A percentile compares a stretch with the other conserved stretches of the same genome.
These are phyloP conservation scores for Salminus brasiliensis DNA, from an alignment of 2,113 vertebrate genomes.

Conservation along the genomic window DNA sequence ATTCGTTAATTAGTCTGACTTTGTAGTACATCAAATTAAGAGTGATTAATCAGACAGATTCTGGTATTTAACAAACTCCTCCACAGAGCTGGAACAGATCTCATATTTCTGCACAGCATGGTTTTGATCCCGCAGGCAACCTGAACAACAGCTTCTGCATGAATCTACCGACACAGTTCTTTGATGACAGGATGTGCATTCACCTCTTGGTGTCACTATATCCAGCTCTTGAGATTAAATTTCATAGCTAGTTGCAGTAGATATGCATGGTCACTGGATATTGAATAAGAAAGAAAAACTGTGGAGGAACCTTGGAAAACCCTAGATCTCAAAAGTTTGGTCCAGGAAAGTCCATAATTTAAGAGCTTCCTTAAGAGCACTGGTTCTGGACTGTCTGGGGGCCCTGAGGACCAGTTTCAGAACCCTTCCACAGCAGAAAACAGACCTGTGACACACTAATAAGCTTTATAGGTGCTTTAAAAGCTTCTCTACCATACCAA, in stretches of 20 bases:
- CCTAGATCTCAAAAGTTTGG: too few species aligned
- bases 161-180: background rate
- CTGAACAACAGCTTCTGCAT: slow-evolving; percentile 10
- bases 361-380: too few species aligned
- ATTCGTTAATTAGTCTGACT: slow-evolving; percentile 70
- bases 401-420: too few species aligned
- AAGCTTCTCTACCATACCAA: slow-evolving; percentile 13
- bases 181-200: background rate
- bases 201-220: too few species aligned
- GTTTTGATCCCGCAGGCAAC: slow-evolving; percentile 36
- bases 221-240: too few species aligned
- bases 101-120: slow-evolving; percentile 48
- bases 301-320: too few species aligned
- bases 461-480: slow-evolving; percentile 46
- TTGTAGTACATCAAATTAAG: slow-evolving; percentile 61
- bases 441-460: slow-evolving; percentile 31
- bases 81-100: slow-evolving; percentile 18
- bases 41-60: slow-evolving; percentile 68
- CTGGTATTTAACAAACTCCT: slow-evolving; percentile 63
- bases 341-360: too few species aligned
- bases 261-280: too few species aligned
- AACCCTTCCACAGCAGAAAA: background rate
- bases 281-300: too few species aligned
- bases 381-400: too few species aligned
- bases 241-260: too few species aligned